Conservation (phyloP, 2,888 invertebrate species). For the Drosophila greeni region DNA sequence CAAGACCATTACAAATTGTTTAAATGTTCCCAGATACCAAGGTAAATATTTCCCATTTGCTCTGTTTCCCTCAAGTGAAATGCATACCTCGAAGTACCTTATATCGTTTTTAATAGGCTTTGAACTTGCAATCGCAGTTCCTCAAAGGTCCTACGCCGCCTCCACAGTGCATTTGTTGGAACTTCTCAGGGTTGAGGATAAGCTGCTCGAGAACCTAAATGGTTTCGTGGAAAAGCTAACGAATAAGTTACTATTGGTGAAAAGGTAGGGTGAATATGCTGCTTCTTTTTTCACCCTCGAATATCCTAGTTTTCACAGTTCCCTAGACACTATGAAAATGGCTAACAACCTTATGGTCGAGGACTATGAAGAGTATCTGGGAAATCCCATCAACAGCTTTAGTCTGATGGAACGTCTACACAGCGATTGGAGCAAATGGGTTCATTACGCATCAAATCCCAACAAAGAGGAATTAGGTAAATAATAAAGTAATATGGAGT, state of each 20-base stretch:
- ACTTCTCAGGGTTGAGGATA: conserved; percentile 33
- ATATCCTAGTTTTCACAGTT: neutral
- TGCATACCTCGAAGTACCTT: neutral
- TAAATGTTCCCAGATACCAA: neutral
- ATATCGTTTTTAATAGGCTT: neutral
- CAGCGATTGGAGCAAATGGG: conserved; percentile 38
- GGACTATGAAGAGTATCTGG: conserved; percentile 33
- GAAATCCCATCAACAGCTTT: conserved; percentile 43
- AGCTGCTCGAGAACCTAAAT: conserved; percentile 28
- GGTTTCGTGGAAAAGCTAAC: conserved; percentile 27
- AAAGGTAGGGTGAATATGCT: conserved; percentile 19
- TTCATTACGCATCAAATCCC: neutral
- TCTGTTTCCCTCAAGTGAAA: neutral
- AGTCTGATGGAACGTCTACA: conserved; percentile 31
- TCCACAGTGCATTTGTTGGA: conserved; percentile 27
- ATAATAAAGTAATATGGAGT: neutral
- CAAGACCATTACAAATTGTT: neutral
- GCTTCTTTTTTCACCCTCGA: neutral
- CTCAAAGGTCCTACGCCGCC: conserved; percentile 13
- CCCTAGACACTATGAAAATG: conserved; percentile 8
- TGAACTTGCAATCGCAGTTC: neutral
- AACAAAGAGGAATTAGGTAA: conserved; percentile 16
- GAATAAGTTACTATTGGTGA: conserved; percentile 19
- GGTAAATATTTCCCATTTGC: neutral
- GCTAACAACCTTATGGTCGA: conserved; percentile 6